Evolutionary conservation across 2,888 invertebrate species (phyloP).

Genomic region (Lasioglossum villosulum): DNA sequence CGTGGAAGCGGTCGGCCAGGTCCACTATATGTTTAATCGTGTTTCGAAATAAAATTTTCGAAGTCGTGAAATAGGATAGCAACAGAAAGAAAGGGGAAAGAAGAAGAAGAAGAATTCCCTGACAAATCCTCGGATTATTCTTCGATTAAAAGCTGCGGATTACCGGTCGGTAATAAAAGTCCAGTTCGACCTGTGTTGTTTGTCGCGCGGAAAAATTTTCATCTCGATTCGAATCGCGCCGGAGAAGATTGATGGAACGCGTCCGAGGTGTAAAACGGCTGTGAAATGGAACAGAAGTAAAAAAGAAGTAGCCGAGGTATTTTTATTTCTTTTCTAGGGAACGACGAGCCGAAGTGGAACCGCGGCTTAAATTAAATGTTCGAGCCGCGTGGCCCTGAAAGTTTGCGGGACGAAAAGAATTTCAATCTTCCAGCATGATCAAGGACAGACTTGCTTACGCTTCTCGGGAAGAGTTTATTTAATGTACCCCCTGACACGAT

Average conservation of each 20-base stretch:
- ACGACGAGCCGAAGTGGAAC: not conserved
- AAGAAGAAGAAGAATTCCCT: not conserved
- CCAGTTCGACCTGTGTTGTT: not conserved
- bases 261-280: not conserved
- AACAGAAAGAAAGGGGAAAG: not conserved
- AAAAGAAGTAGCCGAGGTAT: not conserved
- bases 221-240: not conserved
- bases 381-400: not conserved
- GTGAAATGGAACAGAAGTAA: not conserved
- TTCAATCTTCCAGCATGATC: conserved; percentile 47
- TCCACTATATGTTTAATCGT: not conserved
- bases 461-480: conserved; percentile 51
- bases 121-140: not conserved
- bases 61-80: not conserved
- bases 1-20: not conserved
- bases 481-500: conserved; percentile 42
- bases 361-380: conserved; percentile 35
- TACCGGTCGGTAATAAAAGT: not conserved
- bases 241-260: not conserved
- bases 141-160: not conserved
- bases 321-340: not conserved
- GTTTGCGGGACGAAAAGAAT: conserved; percentile 41
- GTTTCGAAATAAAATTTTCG: not conserved
- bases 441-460: conserved; percentile 48
- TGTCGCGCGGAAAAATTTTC: not conserved